These are phyloP conservation scores for Halocynthia aurantium DNA, from an alignment of 23 tunicate genomes.

Conservation along the genomic window DNA sequence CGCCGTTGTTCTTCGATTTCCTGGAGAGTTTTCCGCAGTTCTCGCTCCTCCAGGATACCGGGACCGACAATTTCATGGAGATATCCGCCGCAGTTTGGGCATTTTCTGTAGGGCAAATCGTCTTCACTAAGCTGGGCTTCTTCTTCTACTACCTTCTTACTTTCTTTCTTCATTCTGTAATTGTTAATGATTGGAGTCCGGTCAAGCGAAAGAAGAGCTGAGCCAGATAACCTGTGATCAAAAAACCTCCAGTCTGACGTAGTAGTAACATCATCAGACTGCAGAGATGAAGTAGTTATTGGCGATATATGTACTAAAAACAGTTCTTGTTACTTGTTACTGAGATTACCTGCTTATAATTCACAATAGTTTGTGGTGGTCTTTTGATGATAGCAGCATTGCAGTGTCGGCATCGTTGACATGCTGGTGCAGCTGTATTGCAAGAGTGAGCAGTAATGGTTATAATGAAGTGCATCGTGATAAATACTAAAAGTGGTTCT, in stretches of 20 bases:
- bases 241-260: slow-evolving; percentile 24
- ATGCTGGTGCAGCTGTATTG: no score
- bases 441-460: no score
- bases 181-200: slow-evolving; percentile 12
- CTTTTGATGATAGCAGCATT: slow-evolving; percentile 7
- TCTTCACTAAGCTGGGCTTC: not conserved
- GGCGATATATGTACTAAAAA: no score
- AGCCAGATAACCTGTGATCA: slow-evolving; percentile 17
- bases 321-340: not conserved
- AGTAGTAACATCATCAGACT: not conserved
- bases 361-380: not conserved
- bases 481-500: no score
- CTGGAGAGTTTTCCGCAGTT: slow-evolving; percentile 1
- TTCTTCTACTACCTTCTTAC: not conserved
- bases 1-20: not conserved
- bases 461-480: no score
- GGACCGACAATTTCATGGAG: slow-evolving; percentile 14
- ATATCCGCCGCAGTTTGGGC: slow-evolving; percentile 18
- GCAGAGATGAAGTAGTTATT: no score
- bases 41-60: slow-evolving; percentile 6
- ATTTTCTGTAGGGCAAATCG: slow-evolving; percentile 16
- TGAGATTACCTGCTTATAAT: slow-evolving; percentile 1
- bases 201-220: not conserved
- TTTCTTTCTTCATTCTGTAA: not conserved
- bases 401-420: slow-evolving; percentile 20